Conservation (phyloP, 2,797 vertebrate genomes). For the Serranus cabrilla region DNA sequence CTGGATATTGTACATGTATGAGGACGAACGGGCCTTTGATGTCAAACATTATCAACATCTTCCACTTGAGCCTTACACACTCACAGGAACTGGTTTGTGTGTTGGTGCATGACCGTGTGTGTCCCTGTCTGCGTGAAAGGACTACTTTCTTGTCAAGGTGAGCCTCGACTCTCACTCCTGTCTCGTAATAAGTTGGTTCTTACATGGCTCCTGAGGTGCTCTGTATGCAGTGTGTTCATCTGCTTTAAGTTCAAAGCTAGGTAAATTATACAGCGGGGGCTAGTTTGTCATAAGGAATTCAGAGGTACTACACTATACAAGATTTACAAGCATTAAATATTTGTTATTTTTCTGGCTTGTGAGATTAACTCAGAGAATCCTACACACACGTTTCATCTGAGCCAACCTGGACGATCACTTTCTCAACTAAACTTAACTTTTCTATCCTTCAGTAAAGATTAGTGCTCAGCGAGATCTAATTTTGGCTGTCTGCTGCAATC, state of each 20-base stretch:
- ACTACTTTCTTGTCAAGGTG: slow-evolving; percentile 55
- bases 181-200: slow-evolving; percentile 9
- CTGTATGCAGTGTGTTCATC: slow-evolving; percentile 2
- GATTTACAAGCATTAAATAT: slow-evolving; percentile 23
- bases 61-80: slow-evolving; percentile 22
- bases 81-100: slow-evolving; percentile 29
- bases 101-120: neutral
- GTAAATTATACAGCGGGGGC: slow-evolving; percentile 12
- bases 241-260: slow-evolving; percentile 4
- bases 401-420: neutral
- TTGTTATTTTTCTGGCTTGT: slow-evolving; percentile 1
- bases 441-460: neutral
- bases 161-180: slow-evolving; percentile 12
- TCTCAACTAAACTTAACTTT: neutral
- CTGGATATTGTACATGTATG: slow-evolving; percentile 16
- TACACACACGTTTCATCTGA: neutral
- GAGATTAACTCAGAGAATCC: slow-evolving; percentile 3
- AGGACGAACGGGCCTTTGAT: slow-evolving; percentile 47
- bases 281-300: slow-evolving; percentile 23
- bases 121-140: slow-evolving; percentile 18
- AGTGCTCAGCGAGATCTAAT: neutral
- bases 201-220: neutral
- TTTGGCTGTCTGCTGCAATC: neutral
- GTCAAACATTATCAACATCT: slow-evolving; percentile 51
- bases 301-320: slow-evolving; percentile 9